These are phyloP conservation scores for Gibbula magus DNA, from an alignment of 2,888 invertebrate genomes.

Conservation along the genomic window DNA sequence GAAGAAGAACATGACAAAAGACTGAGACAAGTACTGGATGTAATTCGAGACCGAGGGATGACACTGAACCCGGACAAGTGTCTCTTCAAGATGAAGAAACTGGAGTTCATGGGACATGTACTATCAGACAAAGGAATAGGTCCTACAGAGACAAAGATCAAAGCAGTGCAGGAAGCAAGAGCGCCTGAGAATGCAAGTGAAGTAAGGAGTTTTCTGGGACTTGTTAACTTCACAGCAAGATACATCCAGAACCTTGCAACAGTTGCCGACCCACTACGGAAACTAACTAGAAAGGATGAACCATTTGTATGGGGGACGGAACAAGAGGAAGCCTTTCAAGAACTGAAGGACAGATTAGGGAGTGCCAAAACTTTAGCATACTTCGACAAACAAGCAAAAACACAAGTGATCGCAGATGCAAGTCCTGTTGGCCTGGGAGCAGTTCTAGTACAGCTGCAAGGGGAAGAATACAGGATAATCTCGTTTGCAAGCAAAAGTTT, in stretches of 20 bases:
- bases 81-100: not conserved
- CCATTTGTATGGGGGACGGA: not conserved
- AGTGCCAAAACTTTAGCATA: not conserved
- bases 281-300: not conserved
- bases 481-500: not conserved
- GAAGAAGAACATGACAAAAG: no score
- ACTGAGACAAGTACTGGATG: no score
- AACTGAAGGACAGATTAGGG: not conserved
- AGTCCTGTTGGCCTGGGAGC: not conserved
- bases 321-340: not conserved
- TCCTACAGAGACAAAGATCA: not conserved
- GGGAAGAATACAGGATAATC: not conserved
- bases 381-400: not conserved
- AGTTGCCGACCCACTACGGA: not conserved
- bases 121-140: slow-evolving; percentile 8
- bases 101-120: not conserved
- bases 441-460: not conserved
- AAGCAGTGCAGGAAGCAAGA: slow-evolving; percentile 4
- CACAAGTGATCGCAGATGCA: not conserved
- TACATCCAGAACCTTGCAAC: not conserved
- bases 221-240: not conserved
- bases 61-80: not conserved
- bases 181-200: not conserved
- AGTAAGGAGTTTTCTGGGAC: slow-evolving; percentile 5
- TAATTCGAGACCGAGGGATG: no score